These are phyloP conservation scores for Solenodon paradoxus DNA, from an alignment of 2,113 vertebrate genomes.

Conservation along the genomic window DNA sequence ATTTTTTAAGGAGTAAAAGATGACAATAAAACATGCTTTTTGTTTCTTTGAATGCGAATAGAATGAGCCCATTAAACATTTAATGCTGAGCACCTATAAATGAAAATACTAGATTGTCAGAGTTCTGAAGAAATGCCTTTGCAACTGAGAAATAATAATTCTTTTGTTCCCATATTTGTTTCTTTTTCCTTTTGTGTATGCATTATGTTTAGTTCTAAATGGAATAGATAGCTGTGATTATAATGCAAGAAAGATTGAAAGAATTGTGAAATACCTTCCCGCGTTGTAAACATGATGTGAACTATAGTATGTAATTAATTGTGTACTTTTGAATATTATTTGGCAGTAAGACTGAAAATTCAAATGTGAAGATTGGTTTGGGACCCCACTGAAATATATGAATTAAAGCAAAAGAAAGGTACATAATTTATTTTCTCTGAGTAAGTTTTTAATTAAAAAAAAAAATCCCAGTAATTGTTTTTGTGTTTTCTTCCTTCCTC, in stretches of 20 bases:
- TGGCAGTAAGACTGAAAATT: neutral
- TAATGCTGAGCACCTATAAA: neutral
- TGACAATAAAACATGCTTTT: neutral
- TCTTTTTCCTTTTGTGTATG: neutral
- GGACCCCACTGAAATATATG: neutral
- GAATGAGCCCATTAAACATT: neutral
- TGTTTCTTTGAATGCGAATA: neutral
- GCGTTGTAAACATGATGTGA: neutral
- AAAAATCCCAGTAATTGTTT: too few species aligned
- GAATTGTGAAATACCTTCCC: neutral
- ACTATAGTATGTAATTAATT: neutral
- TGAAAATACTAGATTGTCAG: neutral
- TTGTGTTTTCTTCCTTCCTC: neutral
- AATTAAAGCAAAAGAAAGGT: neutral
- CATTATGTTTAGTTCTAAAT: neutral
- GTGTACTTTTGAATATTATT: neutral
- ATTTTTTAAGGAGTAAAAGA: neutral
- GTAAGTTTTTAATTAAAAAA: neutral
- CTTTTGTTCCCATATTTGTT: neutral
- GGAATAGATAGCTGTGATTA: neutral
- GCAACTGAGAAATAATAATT: constrained; percentile 11
- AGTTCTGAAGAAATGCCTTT: neutral
- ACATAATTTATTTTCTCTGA: neutral
- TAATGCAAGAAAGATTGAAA: neutral
- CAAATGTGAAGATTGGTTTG: neutral